Conservation (phyloP, 1,140 invertebrate species). For the Telenomus remus region DNA sequence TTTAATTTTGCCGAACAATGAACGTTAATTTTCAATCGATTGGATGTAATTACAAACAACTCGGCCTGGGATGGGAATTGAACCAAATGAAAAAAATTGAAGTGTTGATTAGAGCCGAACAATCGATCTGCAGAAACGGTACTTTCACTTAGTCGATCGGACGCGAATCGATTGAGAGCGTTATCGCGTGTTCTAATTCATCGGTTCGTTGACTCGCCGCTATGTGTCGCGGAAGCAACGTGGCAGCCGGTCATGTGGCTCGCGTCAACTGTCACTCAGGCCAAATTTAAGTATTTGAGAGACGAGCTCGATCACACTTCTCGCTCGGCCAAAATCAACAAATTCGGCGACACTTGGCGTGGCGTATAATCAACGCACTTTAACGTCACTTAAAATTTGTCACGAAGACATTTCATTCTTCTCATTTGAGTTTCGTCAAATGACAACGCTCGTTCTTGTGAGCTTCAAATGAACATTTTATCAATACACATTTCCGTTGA, state of each 20-base stretch:
- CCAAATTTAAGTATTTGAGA: conserved; percentile 36
- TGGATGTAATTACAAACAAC: no score
- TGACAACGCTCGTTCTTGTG: no score
- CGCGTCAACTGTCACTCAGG: conserved; percentile 34
- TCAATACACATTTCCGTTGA: no score
- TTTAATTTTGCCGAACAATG: no score
- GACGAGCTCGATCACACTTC: conserved; percentile 20
- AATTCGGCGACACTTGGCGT: conserved; percentile 30
- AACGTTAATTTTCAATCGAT: no score
- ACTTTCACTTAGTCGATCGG: conserved; percentile 11
- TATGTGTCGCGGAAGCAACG: conserved; percentile 33
- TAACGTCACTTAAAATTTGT: conserved; percentile 34
- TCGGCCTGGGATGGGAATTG: no score
- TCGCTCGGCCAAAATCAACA: conserved; percentile 36
- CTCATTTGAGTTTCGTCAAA: not conserved
- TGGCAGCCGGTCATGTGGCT: conserved; percentile 37
- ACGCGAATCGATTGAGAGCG: conserved; percentile 24
- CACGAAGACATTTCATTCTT: not conserved
- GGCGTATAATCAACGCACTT: conserved; percentile 29
- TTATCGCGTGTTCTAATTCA: conserved; percentile 36
- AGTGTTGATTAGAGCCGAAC: no score
- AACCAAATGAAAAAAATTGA: no score
- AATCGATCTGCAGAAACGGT: not conserved
- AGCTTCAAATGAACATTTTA: no score
- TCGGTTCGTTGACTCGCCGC: conserved; percentile 39